Conservation (phyloP, 2,797 vertebrate species). For the Gephyroberyx darwinii region DNA sequence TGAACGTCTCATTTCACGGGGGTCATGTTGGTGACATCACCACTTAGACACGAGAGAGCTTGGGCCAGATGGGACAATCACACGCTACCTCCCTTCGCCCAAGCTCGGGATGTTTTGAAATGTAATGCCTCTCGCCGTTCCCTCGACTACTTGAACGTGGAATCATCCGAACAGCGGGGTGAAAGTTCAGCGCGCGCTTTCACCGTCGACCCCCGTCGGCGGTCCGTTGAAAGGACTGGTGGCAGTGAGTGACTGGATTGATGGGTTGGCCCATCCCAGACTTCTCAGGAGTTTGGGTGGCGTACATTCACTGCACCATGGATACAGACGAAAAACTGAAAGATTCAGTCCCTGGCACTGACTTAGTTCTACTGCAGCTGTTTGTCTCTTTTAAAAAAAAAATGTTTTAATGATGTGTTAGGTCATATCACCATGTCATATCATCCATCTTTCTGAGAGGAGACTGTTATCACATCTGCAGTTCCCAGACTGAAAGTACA, state of each 20-base stretch:
- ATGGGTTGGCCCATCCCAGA: background rate
- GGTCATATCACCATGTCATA: too few relatives aligned
- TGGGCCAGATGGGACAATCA: slow-evolving; percentile 63
- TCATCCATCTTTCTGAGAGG: too few relatives aligned
- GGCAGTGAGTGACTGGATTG: background rate
- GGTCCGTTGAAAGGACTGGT: background rate
- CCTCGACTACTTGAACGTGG: background rate
- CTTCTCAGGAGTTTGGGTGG: too few relatives aligned
- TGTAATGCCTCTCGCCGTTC: background rate
- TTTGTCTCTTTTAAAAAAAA: too few relatives aligned
- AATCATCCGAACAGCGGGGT: background rate
- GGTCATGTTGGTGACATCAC: slow-evolving; percentile 58
- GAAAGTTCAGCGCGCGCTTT: background rate
- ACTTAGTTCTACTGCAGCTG: too few relatives aligned
- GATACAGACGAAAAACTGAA: too few relatives aligned
- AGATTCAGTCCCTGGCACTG: too few relatives aligned
- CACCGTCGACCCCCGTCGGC: background rate
- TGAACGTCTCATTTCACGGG: slow-evolving; percentile 55
- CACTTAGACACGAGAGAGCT: slow-evolving; percentile 61
- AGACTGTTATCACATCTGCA: too few relatives aligned
- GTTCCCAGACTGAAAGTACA: too few relatives aligned
- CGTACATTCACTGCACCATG: too few relatives aligned
- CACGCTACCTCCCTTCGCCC: background rate
- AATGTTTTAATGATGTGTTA: too few relatives aligned
- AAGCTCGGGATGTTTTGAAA: slow-evolving; percentile 13